Conservation (phyloP, 1,140 invertebrate species). For the Zaprionus camerounensis region DNA sequence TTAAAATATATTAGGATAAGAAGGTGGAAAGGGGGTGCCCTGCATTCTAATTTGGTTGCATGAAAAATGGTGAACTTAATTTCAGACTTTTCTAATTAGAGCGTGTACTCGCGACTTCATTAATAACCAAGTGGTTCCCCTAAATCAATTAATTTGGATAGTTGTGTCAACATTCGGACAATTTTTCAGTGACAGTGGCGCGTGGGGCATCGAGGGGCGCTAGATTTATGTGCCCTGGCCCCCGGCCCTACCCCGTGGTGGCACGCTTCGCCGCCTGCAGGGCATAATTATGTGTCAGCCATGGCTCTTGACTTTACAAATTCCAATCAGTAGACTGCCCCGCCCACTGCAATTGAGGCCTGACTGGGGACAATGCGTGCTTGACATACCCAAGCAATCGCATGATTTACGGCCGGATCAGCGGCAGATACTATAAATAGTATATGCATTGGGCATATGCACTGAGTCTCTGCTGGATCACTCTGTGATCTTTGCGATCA, state of each 20-base stretch:
- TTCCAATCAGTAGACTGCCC: slow-evolving; percentile 63
- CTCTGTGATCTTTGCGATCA: not conserved
- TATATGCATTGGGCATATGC: no score
- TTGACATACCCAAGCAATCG: slow-evolving; percentile 43
- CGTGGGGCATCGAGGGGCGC: slow-evolving; percentile 21
- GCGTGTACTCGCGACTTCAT: slow-evolving; percentile 70
- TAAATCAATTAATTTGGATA: slow-evolving; percentile 83
- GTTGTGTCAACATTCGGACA: slow-evolving; percentile 74
- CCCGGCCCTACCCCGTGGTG: slow-evolving; percentile 10
- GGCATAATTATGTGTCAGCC: slow-evolving; percentile 78
- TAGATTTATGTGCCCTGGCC: slow-evolving; percentile 54
- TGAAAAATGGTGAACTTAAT: slow-evolving; percentile 69
- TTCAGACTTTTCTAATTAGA: slow-evolving; percentile 70
- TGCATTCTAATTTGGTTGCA: slow-evolving; percentile 52
- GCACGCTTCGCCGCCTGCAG: slow-evolving; percentile 68
- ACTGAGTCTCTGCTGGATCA: not conserved
- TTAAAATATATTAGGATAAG: slow-evolving; percentile 67
- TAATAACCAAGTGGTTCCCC: slow-evolving; percentile 68
- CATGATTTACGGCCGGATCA: slow-evolving; percentile 68
- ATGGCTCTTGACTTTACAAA: slow-evolving; percentile 79
- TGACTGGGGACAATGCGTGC: slow-evolving; percentile 43
- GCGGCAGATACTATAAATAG: slow-evolving; percentile 24
- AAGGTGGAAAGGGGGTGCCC: not conserved
- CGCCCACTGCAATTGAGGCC: slow-evolving; percentile 16
- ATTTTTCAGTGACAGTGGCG: slow-evolving; percentile 70